Evolutionary conservation across 2,888 invertebrate species (phyloP), one percentile per base, ranked within the genome.

Genomic region (Steromphala cineraria): DNA sequence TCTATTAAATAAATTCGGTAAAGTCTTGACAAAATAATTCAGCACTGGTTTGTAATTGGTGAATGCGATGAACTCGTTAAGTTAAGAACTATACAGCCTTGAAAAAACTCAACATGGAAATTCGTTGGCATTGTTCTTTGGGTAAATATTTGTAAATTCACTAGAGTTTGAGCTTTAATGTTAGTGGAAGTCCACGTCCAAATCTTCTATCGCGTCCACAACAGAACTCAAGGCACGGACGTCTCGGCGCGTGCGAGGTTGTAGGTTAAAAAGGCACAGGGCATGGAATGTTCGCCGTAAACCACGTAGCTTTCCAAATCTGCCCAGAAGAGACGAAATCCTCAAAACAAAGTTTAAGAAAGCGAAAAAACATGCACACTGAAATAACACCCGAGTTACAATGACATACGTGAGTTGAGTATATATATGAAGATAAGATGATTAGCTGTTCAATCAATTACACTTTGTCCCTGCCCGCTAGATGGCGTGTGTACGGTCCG

Each of bases 141-240:
- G n/a, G 76, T 76, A 53, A 76, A 76, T 55, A 76, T 76, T 76
- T 76, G 76, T 53, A 31, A 55, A 53, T 28, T 52, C 53, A 55
- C 24, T n/a, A 31, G 31, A 24, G 76, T 53, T 55, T 76, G 76
- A 31, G 76, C 55, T 55, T n/a, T 15, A 40, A 36, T 21, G 36
- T 31, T 2, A 13, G 76, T 76, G 53, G 53, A 52, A 76, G 31
- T 31, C 55, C 24, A 17, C 19, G 71, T n/a, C 31, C 19, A n/a
- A 53, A 28, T 31, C 76, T 36, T 40, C 24, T 55, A 15, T 28
- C 2, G 75, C 75, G 21, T 28, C 55, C 36, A 53, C 55, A 55
- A 19, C 24, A n/a, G n/a, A 31, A 31, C 76, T 55, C 36, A 56
- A 36, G 79, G 79, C 55, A 79, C 79, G 74, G 79, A 79, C 74